A percentile compares a stretch with the other conserved stretches of the same genome.
These are phyloP conservation scores for Ictidomys tridecemlineatus DNA, from an alignment of 2,113 vertebrate species.

Conservation along the genomic window DNA sequence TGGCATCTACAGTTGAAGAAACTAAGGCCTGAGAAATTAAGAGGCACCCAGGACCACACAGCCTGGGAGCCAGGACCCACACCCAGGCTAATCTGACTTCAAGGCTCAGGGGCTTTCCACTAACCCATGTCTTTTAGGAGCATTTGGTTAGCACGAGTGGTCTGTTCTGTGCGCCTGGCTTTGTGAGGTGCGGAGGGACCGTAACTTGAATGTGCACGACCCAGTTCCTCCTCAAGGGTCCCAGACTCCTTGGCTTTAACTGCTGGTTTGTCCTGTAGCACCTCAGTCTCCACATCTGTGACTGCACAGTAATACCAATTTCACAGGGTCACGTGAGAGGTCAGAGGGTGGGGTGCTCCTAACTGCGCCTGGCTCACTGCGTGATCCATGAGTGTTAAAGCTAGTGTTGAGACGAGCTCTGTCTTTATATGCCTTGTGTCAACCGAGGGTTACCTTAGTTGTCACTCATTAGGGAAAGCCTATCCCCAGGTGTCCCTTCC, in stretches of 20 bases:
- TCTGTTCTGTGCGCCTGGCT: background rate
- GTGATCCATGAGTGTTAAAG: background rate
- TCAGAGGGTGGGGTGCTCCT: accelerated
- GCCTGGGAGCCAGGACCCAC: background rate
- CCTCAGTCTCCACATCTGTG: background rate
- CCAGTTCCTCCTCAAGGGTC: accelerated
- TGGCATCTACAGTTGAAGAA: background rate
- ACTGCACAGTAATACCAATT: background rate
- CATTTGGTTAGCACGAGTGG: accelerated
- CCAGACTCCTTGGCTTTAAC: background rate
- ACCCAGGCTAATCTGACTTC: background rate
- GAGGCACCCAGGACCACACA: background rate
- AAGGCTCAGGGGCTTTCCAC: accelerated
- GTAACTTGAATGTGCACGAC: background rate
- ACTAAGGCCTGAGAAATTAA: background rate
- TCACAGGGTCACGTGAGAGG: background rate
- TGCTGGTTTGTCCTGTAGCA: background rate
- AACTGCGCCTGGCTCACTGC: background rate
- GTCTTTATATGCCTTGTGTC: background rate
- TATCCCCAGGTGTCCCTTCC: background rate
- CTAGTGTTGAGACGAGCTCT: background rate
- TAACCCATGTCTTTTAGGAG: accelerated
- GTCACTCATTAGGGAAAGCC: background rate
- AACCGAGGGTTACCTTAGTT: background rate
- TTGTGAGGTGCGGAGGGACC: background rate